phyloP scores from a whole-genome alignment of 2,797 vertebrate genomes.

The Hafferia zeledoni region DNA sequence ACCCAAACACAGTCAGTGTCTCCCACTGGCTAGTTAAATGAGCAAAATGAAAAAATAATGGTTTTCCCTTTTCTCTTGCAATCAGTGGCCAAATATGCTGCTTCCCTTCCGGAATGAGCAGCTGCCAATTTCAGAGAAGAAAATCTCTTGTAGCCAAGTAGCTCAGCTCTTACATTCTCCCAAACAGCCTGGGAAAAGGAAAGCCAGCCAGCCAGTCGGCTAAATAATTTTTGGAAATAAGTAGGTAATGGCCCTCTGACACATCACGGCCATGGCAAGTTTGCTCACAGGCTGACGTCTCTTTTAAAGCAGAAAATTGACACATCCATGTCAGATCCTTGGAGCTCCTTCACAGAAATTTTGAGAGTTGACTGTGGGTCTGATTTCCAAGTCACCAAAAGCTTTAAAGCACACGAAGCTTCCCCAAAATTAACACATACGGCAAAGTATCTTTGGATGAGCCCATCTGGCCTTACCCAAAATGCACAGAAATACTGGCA shows the following conservation, averaged over 20 bases:
- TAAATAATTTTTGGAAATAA: background rate
- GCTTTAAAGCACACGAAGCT: background rate
- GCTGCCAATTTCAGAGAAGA: constrained; percentile 60
- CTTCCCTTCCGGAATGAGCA: constrained; percentile 40
- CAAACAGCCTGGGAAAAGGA: constrained; percentile 50
- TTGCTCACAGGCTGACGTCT: background rate
- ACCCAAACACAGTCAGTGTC: constrained; percentile 56
- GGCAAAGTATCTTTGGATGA: background rate
- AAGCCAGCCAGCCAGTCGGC: background rate
- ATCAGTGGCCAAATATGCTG: constrained; percentile 37
- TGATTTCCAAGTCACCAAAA: background rate
- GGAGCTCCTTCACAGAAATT: background rate
- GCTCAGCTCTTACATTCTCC: constrained; percentile 24
- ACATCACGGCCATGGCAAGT: background rate
- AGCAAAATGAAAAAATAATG: constrained; percentile 61
- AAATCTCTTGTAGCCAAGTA: constrained; percentile 46
- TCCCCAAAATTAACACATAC: background rate
- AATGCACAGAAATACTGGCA: background rate
- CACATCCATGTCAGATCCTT: background rate
- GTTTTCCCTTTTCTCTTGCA: constrained; percentile 50
- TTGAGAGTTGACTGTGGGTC: background rate
- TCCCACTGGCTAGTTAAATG: constrained; percentile 70
- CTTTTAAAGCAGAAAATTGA: background rate
- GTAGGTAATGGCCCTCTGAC: background rate
- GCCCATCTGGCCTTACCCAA: background rate